These are phyloP conservation scores for Eptesicus fuscus DNA, from an alignment of 2,113 vertebrate species.

Conservation along the genomic window DNA sequence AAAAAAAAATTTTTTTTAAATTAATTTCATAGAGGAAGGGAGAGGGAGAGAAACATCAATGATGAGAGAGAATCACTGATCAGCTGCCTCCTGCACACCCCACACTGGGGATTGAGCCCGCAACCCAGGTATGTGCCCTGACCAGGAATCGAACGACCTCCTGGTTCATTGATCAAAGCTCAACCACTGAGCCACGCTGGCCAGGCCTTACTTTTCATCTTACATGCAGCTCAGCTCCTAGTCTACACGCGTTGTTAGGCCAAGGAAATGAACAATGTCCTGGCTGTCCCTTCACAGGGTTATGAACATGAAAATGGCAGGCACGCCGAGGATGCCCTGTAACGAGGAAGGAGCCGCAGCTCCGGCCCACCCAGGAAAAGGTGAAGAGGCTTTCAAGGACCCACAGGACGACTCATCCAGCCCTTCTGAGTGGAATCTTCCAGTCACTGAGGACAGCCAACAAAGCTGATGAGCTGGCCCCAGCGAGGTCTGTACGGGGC, in stretches of 20 bases:
- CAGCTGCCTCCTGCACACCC: too few species aligned
- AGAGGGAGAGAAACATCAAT: too few species aligned
- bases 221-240: not conserved
- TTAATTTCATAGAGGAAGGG: too few species aligned
- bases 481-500: not conserved
- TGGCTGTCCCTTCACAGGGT: not conserved
- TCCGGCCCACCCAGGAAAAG: not conserved
- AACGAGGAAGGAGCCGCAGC: not conserved
- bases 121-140: too few species aligned
- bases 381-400: not conserved
- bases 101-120: too few species aligned
- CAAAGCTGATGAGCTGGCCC: not conserved
- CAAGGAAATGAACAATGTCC: not conserved
- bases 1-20: too few species aligned
- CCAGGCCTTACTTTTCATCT: not conserved
- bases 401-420: not conserved
- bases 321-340: not conserved
- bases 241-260: not conserved
- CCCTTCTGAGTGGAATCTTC: not conserved
- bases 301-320: not conserved
- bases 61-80: too few species aligned
- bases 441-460: not conserved
- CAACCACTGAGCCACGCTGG: too few species aligned
- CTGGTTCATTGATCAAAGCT: too few species aligned
- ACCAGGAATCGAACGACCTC: too few species aligned